phyloP scores from a whole-genome alignment of 2,888 invertebrate species.

The Cordilura impudica region DNA sequence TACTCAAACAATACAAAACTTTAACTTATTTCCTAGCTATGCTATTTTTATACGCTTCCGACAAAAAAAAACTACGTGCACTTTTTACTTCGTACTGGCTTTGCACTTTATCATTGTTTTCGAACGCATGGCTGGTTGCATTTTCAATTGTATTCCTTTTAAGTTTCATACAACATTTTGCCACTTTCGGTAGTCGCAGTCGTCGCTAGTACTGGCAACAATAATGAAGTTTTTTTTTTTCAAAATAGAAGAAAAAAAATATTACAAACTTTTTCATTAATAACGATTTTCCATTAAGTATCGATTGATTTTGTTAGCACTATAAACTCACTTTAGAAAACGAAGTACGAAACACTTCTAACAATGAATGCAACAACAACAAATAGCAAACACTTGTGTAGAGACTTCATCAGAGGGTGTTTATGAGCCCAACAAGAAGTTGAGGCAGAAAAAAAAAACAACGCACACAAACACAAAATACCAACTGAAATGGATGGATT shows the following conservation, averaged over 20 bases:
- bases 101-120: conserved; percentile 74
- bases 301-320: conserved; percentile 76
- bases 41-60: conserved; percentile 28
- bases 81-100: conserved; percentile 53
- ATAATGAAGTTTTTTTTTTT: conserved; percentile 24
- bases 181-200: conserved; percentile 27
- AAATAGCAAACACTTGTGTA: conserved; percentile 38
- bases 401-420: conserved; percentile 37
- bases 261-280: conserved; percentile 76
- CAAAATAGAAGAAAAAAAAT: conserved; percentile 3
- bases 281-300: conserved; percentile 78
- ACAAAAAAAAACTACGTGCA: conserved; percentile 54
- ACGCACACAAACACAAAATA: not conserved
- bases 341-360: conserved; percentile 56
- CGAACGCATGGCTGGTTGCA: conserved; percentile 72
- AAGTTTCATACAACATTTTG: conserved; percentile 55
- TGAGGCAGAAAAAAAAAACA: conserved; percentile 8
- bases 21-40: conserved; percentile 49
- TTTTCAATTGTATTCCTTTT: conserved; percentile 71
- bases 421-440: conserved; percentile 8
- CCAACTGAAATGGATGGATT: conserved; percentile 21
- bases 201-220: conserved; percentile 26
- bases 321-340: conserved; percentile 57
- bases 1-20: conserved; percentile 55
- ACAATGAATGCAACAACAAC: conserved; percentile 35